phyloP scores from a whole-genome alignment of 1,140 invertebrate species.

The Drosophila nasuta region DNA sequence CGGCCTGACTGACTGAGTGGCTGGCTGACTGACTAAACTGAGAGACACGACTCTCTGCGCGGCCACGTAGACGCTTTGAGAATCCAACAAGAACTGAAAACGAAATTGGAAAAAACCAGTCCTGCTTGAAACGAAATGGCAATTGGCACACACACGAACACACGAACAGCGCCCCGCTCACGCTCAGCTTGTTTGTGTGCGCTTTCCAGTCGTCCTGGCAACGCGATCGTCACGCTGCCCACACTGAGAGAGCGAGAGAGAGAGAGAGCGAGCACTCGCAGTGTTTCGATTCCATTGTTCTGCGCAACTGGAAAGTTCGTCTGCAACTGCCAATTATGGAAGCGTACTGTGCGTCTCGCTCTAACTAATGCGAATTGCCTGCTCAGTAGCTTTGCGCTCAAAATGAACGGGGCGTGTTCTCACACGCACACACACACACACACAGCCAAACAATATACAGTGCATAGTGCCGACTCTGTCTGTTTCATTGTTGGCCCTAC shows the following conservation, averaged over 20 bases:
- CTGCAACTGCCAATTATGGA: slow-evolving; percentile 62
- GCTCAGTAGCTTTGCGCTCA: slow-evolving; percentile 45
- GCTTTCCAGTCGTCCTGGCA: slow-evolving; percentile 78
- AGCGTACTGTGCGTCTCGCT: slow-evolving; percentile 49
- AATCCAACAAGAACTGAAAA: slow-evolving; percentile 84
- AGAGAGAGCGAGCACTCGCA: slow-evolving; percentile 6
- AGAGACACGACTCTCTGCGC: slow-evolving; percentile 37
- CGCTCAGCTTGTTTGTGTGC: slow-evolving; percentile 5
- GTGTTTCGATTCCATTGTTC: slow-evolving; percentile 45
- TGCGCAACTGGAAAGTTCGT: slow-evolving; percentile 58
- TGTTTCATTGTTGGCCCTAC: neutral
- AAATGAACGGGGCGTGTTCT: slow-evolving; percentile 62
- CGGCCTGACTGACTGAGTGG: slow-evolving; percentile 18
- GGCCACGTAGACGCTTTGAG: slow-evolving; percentile 77
- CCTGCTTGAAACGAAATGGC: slow-evolving; percentile 60
- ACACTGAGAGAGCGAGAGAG: slow-evolving; percentile 24
- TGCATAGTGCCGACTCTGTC: slow-evolving; percentile 56
- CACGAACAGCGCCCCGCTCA: slow-evolving; percentile 2
- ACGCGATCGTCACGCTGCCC: slow-evolving; percentile 56
- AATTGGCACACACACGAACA: slow-evolving; percentile 29
- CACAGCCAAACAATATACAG: neutral
- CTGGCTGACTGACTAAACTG: slow-evolving; percentile 36
- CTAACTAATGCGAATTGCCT: slow-evolving; percentile 15
- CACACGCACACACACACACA: slow-evolving; percentile 30
- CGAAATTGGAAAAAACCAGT: slow-evolving; percentile 82